Percentiles rank a stretch among this genome's conserved stretches.
Conservation (phyloP, 1,140 invertebrate genomes). For the Orius laevigatus region DNA sequence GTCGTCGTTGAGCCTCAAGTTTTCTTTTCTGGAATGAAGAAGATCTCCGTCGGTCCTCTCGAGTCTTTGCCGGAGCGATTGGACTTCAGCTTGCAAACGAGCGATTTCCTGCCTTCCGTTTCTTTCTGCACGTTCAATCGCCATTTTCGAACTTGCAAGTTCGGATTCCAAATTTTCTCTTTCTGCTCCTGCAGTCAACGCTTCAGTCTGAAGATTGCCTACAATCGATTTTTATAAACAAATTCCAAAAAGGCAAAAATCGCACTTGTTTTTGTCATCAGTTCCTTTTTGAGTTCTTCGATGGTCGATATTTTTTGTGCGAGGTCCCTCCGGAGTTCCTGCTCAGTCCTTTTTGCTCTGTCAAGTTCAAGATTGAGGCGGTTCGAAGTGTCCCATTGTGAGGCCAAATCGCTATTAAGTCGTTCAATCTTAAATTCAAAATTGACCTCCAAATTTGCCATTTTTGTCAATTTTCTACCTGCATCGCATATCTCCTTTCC, state of each 20-base stretch:
- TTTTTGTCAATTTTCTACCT: slow-evolving; percentile 19
- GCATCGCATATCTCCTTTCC: slow-evolving; percentile 52
- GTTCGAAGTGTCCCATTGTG: slow-evolving; percentile 59
- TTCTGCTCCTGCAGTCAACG: slow-evolving; percentile 50
- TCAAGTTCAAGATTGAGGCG: slow-evolving; percentile 60
- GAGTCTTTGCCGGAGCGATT: slow-evolving; percentile 54
- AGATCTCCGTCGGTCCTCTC: slow-evolving; percentile 61
- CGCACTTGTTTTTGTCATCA: slow-evolving; percentile 53
- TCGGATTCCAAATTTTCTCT: slow-evolving; percentile 61
- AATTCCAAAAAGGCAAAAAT: slow-evolving; percentile 9
- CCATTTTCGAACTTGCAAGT: slow-evolving; percentile 40
- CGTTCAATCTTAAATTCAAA: slow-evolving; percentile 39
- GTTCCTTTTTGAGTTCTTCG: slow-evolving; percentile 60
- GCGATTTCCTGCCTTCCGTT: slow-evolving; percentile 55
- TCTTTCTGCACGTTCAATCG: slow-evolving; percentile 46
- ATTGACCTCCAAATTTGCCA: neutral
- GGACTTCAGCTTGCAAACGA: slow-evolving; percentile 54
- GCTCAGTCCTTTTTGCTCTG: slow-evolving; percentile 52
- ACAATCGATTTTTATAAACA: neutral
- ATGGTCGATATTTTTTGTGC: slow-evolving; percentile 50
- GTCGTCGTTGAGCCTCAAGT: slow-evolving; percentile 53
- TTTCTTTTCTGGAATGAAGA: slow-evolving; percentile 55
- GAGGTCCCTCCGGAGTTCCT: slow-evolving; percentile 52
- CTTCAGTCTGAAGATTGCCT: slow-evolving; percentile 54
- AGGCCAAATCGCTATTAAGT: slow-evolving; percentile 53